These are phyloP conservation scores for Bugula neritina DNA, from an alignment of 2,888 invertebrate species.

Conservation along the genomic window DNA sequence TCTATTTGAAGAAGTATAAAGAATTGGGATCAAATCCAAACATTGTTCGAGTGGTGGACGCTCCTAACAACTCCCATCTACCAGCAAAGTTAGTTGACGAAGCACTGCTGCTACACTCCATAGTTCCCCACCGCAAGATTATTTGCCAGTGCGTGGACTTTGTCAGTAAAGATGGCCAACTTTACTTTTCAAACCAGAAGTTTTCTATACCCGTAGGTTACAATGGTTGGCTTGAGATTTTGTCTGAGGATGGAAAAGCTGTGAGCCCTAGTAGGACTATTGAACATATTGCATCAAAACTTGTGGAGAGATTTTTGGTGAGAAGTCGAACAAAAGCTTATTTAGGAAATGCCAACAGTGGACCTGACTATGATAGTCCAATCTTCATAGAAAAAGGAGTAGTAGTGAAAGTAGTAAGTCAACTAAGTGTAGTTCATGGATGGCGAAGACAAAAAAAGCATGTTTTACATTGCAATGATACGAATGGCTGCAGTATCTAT, in stretches of 20 bases:
- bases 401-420: slow-evolving; percentile 44
- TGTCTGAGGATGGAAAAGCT: slow-evolving; percentile 87
- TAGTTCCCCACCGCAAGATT: slow-evolving; percentile 59
- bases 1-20: slow-evolving; percentile 3
- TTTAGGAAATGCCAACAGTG: slow-evolving; percentile 34
- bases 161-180: slow-evolving; percentile 55
- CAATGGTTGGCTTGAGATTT: slow-evolving; percentile 83
- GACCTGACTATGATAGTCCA: slow-evolving; percentile 5
- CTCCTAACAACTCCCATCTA: slow-evolving; percentile 8
- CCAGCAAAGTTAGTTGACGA: slow-evolving; percentile 21
- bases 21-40: background rate
- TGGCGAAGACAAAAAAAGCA: slow-evolving; percentile 45
- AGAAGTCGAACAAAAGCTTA: slow-evolving; percentile 57
- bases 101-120: slow-evolving; percentile 20
- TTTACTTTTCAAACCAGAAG: slow-evolving; percentile 54
- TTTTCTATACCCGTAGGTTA: slow-evolving; percentile 85
- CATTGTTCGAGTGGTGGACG: background rate
- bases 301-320: slow-evolving; percentile 63
- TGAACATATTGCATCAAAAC: slow-evolving; percentile 64
- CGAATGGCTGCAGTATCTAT: slow-evolving; percentile 74
- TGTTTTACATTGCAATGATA: slow-evolving; percentile 79
- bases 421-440: slow-evolving; percentile 32
- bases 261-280: slow-evolving; percentile 85
- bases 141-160: slow-evolving; percentile 68
- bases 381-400: slow-evolving; percentile 41